Evolutionary conservation across 2,797 vertebrate species (phyloP).

Genomic region (Ctenopoma kingsleyae): DNA sequence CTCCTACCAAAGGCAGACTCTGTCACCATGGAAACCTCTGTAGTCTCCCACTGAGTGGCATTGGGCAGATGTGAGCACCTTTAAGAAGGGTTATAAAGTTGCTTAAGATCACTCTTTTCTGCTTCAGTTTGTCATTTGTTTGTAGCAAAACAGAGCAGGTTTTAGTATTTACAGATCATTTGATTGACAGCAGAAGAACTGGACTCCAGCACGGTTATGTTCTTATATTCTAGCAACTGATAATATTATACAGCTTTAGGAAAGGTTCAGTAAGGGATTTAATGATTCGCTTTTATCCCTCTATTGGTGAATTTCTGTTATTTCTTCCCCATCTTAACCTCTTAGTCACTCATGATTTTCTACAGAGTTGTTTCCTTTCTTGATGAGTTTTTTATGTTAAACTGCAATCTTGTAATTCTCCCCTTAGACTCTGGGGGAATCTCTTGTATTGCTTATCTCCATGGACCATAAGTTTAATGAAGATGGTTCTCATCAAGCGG

Average conservation of each 20-base stretch:
- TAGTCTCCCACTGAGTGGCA: conserved; percentile 83
- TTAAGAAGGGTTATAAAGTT: conserved; percentile 14
- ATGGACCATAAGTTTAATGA: background rate
- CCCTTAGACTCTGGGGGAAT: background rate
- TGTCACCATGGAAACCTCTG: conserved; percentile 84
- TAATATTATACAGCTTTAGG: too few relatives aligned
- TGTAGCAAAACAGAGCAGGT: background rate
- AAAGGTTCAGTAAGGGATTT: too few relatives aligned
- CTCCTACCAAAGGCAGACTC: conserved; percentile 86
- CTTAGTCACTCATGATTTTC: background rate
- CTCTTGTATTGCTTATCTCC: background rate
- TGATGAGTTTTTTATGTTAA: background rate
- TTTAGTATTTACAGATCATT: background rate
- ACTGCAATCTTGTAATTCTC: background rate
- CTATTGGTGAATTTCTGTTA: background rate
- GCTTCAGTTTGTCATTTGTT: background rate
- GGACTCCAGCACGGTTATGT: too few relatives aligned
- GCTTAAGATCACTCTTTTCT: background rate
- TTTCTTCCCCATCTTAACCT: background rate
- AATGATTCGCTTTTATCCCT: background rate
- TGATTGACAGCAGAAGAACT: too few relatives aligned
- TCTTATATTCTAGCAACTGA: too few relatives aligned
- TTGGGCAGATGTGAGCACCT: conserved; percentile 90
- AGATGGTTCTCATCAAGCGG: background rate
- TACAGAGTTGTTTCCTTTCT: too few relatives aligned